Conservation (phyloP, 2,113 vertebrate genomes). For the Zapornia atra region DNA sequence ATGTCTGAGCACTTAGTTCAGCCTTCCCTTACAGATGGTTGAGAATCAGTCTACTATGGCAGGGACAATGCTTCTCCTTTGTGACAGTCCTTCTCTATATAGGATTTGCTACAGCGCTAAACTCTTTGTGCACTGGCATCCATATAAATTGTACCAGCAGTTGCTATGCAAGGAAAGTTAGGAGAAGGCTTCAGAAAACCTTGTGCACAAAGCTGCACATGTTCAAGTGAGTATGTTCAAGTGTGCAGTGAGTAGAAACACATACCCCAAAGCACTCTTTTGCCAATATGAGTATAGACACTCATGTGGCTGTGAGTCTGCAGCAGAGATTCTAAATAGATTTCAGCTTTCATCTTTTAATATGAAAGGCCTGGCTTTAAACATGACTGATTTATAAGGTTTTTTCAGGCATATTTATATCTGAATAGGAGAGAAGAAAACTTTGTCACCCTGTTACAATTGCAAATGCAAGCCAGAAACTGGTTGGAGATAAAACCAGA, state of each 20-base stretch:
- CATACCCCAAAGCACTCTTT: not conserved
- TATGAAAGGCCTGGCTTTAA: not conserved
- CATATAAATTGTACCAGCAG: not conserved
- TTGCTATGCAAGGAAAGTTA: not conserved
- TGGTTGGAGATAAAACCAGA: not conserved
- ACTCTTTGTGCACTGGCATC: not conserved
- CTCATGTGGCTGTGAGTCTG: not conserved
- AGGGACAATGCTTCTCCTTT: not conserved
- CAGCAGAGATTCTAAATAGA: not conserved
- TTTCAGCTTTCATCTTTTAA: not conserved
- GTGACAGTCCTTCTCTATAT: not conserved
- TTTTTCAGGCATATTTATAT: not conserved
- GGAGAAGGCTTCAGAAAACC: not conserved
- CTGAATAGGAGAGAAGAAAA: not conserved
- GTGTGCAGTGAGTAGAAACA: not conserved
- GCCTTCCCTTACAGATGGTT: not conserved
- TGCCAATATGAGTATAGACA: not conserved
- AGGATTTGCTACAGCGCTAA: not conserved
- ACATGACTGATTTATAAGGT: not conserved
- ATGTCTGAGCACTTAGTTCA: not conserved
- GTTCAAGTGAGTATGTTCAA: not conserved
- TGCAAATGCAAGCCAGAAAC: not conserved
- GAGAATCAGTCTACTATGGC: not conserved
- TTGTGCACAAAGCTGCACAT: not conserved
- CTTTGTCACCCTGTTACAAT: not conserved